Base-by-base conservation (phyloP, 1,140 invertebrate species). In the Drosophila miranda region DNA sequence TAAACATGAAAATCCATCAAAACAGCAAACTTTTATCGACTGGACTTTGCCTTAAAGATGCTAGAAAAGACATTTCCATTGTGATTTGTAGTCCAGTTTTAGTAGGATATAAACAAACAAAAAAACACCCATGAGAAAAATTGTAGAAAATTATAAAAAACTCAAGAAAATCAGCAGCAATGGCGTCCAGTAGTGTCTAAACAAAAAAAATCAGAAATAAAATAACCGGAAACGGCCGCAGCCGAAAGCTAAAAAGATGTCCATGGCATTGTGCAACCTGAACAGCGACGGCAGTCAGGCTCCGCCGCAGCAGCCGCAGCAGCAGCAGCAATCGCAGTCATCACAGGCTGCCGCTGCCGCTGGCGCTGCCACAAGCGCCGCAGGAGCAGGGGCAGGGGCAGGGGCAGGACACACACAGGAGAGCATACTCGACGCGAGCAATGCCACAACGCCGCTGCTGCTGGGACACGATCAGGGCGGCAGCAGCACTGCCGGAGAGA, bases 31-130 rank as follows among this genome's bases (percentile, higher is more conserved):
- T 68, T 58, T 48, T 56, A 48, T 56, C 52, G 62, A 83, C 80
- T 83, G 81, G 76, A 83, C 80, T 84, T 75, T 84, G 80, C 80
- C 80, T 86, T 84, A 84, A 80, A 46, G 86, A 86, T 67, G 67
- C 82, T 82, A 42, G 46, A 48, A 73, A 63, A 69, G 72, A 59
- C 57, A 78, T 52, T 51, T 66, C 70, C 75, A 71, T 69, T 83
- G 81, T 86, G 81, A 83, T 83, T 80, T 73, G 78, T 83, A 80
- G 80, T 86, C 72, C 74, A 86, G 78, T 76, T 60, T 60, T 58
- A 79, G 54, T 52, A 70, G 63, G 16, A 38, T 51, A 68, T 57
- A 45, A 55, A 44, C 19, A 44, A 61, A 23, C 7, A 7, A 16
- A 62, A 8, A 57, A 46, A 23, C 19, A 49, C 8, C 0, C 3